phyloP scores from a whole-genome alignment of 2,888 invertebrate species.

The Drosophila longiperda region DNA sequence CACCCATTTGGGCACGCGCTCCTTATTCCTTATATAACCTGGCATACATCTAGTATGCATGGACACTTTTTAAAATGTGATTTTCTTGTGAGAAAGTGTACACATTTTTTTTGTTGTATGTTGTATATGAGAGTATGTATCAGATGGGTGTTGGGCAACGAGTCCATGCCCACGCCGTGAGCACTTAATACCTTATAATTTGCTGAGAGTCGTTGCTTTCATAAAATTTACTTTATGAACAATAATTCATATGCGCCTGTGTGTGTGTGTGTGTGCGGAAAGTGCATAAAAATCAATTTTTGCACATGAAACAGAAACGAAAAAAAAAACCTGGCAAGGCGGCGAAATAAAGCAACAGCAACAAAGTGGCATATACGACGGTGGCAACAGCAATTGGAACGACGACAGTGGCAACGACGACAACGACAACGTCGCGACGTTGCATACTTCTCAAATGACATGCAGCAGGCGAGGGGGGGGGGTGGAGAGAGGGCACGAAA shows the following conservation, averaged over 20 bases:
- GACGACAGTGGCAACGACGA: constrained; percentile 12
- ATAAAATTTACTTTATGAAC: constrained; percentile 79
- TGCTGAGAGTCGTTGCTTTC: constrained; percentile 77
- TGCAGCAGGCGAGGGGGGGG: constrained; percentile 26
- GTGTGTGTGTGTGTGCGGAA: constrained; percentile 57
- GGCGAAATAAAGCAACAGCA: constrained; percentile 73
- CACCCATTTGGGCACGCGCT: constrained; percentile 25
- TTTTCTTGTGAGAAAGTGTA: constrained; percentile 51
- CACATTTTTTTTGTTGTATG: constrained; percentile 7
- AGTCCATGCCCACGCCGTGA: constrained; percentile 66
- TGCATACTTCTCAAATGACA: constrained; percentile 77
- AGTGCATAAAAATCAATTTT: constrained; percentile 80
- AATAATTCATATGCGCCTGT: constrained; percentile 72
- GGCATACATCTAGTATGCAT: constrained; percentile 19
- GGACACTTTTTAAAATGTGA: constrained; percentile 43
- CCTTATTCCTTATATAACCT: constrained; percentile 2
- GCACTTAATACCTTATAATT: constrained; percentile 80
- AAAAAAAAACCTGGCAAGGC: constrained; percentile 52
- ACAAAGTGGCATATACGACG: constrained; percentile 61
- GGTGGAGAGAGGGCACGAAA: constrained; percentile 39
- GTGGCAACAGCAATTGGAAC: constrained; percentile 15
- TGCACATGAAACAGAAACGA: constrained; percentile 67
- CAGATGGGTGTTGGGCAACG: constrained; percentile 16
- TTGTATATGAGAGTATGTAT: constrained; percentile 8
- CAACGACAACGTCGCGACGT: constrained; percentile 41